phyloP scores from a whole-genome alignment of 2,113 vertebrate species.

The Dasyprocta punctata region DNA sequence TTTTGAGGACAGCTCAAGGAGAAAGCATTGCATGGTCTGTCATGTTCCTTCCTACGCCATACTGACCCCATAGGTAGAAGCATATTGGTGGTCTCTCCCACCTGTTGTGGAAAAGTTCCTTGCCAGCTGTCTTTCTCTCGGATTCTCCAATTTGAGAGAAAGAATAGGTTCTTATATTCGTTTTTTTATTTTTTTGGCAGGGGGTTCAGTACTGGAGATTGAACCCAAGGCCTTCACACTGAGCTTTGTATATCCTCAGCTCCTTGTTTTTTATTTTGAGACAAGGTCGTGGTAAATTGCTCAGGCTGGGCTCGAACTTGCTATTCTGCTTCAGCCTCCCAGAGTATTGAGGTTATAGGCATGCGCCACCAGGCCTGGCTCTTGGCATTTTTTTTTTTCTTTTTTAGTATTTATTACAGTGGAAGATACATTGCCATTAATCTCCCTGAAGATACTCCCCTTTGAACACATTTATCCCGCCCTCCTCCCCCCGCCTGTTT shows the following conservation, averaged over 20 bases:
- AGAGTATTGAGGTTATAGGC: not conserved
- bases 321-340: not conserved
- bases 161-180: not conserved
- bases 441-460: not conserved
- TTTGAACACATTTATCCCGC: not conserved
- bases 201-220: not conserved
- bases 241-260: not conserved
- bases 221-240: not conserved
- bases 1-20: not conserved
- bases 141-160: not conserved
- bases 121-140: not conserved
- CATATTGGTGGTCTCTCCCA: not conserved
- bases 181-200: not conserved
- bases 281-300: not conserved
- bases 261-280: not conserved
- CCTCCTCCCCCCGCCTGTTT: too few species aligned
- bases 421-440: not conserved
- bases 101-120: not conserved
- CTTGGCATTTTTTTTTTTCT: not conserved
- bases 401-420: not conserved
- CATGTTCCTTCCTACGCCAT: rapidly evolving
- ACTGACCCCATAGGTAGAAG: not conserved
- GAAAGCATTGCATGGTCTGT: not conserved
- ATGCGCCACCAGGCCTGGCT: not conserved
- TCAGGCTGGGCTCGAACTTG: not conserved